A percentile compares a stretch with the other conserved stretches of the same genome.
phyloP scores from a whole-genome alignment of 2,888 invertebrate genomes.

The Agrotis puta region DNA sequence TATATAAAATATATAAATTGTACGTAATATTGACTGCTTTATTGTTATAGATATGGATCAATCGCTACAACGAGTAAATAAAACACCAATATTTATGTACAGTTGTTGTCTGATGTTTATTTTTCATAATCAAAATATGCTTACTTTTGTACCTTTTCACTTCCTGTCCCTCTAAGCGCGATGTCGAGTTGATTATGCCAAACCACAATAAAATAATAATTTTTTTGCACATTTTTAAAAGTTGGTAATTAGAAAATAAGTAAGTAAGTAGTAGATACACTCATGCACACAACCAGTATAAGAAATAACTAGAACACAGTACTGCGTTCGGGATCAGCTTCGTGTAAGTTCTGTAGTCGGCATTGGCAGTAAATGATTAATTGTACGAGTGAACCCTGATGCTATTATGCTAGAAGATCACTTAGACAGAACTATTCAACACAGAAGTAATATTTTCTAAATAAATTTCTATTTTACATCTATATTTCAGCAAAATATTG shows the following conservation, averaged over 20 bases:
- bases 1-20: no score
- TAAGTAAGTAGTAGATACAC: background rate
- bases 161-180: constrained; percentile 27
- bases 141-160: constrained; percentile 24
- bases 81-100: constrained; percentile 77
- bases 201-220: constrained; percentile 18
- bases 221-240: constrained; percentile 23
- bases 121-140: constrained; percentile 72
- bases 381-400: constrained; percentile 75
- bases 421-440: constrained; percentile 28
- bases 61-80: constrained; percentile 78
- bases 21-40: no score
- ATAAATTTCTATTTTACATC: constrained; percentile 10
- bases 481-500: constrained; percentile 9
- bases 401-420: constrained; percentile 36
- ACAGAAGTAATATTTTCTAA: constrained; percentile 1
- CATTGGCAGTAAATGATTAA: constrained; percentile 73
- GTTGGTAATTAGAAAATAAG: background rate
- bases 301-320: constrained; percentile 52
- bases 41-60: no score
- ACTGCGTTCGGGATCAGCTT: constrained; percentile 31
- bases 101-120: constrained; percentile 75
- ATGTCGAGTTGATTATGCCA: constrained; percentile 13
- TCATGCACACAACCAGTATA: constrained; percentile 25
- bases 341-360: constrained; percentile 60